Evolutionary conservation across 2,113 vertebrate genomes (phyloP).

Genomic region (Mustela lutreola): DNA sequence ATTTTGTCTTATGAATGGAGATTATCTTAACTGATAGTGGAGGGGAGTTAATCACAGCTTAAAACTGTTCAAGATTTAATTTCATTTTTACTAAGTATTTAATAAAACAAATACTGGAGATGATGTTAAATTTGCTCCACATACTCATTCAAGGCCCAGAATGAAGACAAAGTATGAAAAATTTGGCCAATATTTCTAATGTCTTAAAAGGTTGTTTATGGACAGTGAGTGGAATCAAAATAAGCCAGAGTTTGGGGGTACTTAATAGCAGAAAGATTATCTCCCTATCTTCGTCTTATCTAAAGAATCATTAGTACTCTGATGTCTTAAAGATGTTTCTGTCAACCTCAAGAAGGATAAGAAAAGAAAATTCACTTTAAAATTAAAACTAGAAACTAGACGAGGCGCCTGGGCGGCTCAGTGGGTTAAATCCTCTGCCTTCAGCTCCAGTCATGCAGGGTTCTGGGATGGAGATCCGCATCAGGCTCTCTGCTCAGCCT

Average conservation of each 20-base stretch:
- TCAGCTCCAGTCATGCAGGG: too few relatives aligned
- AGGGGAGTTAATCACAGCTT: not conserved
- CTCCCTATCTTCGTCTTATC: not conserved
- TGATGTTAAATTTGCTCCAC: not conserved
- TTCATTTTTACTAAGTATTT: not conserved
- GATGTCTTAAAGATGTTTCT: not conserved
- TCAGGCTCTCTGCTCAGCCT: too few relatives aligned
- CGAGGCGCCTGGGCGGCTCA: too few relatives aligned
- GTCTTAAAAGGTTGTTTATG: conserved; percentile 12
- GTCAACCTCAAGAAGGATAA: not conserved
- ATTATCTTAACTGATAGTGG: not conserved
- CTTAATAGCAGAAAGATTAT: not conserved
- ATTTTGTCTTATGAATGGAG: not conserved
- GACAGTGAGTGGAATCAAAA: not conserved
- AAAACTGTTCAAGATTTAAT: not conserved
- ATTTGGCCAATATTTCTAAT: not conserved
- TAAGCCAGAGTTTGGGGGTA: not conserved
- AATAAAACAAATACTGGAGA: not conserved
- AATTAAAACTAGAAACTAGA: not conserved
- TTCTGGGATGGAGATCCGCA: too few relatives aligned
- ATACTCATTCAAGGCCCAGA: not conserved
- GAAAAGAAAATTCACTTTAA: not conserved
- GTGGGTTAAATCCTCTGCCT: too few relatives aligned
- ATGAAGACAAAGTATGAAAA: not conserved
- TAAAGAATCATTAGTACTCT: not conserved